Evolutionary conservation across 2,888 invertebrate genomes (phyloP).

Genomic region (Dendrolimus houi): DNA sequence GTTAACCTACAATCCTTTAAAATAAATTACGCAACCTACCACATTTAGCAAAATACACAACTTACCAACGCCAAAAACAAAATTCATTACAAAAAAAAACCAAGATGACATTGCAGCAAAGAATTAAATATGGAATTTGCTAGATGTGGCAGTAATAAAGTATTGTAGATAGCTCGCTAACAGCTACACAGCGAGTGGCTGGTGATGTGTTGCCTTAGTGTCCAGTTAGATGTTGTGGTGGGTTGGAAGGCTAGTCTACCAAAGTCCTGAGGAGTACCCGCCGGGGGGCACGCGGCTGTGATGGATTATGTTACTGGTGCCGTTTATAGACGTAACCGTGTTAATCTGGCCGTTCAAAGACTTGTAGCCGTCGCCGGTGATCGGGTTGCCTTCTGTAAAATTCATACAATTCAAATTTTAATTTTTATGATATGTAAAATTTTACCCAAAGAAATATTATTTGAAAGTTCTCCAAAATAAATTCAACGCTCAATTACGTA

Average conservation of each 20-base stretch:
- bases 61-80: no score
- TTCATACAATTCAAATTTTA: conserved; percentile 4
- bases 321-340: conserved; percentile 63
- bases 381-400: conserved; percentile 75
- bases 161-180: conserved; percentile 1
- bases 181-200: conserved; percentile 17
- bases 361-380: conserved; percentile 77
- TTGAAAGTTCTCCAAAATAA: no score
- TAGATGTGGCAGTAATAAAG: background rate
- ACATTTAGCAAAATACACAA: no score
- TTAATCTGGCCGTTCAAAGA: conserved; percentile 76
- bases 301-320: conserved; percentile 52
- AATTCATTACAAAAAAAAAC: no score
- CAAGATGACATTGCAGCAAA: no score
- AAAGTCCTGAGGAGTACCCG: conserved; percentile 81
- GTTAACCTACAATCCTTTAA: conserved; percentile 19
- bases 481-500: no score
- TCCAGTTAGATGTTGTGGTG: conserved; percentile 15
- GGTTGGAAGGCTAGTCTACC: conserved; percentile 64
- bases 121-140: no score
- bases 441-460: no score
- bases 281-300: conserved; percentile 81
- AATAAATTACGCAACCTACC: background rate
- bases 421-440: no score
- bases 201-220: conserved; percentile 19